Evolutionary conservation across 2,113 vertebrate genomes (phyloP).

Genomic region (Datnioides undecimradiatus): DNA sequence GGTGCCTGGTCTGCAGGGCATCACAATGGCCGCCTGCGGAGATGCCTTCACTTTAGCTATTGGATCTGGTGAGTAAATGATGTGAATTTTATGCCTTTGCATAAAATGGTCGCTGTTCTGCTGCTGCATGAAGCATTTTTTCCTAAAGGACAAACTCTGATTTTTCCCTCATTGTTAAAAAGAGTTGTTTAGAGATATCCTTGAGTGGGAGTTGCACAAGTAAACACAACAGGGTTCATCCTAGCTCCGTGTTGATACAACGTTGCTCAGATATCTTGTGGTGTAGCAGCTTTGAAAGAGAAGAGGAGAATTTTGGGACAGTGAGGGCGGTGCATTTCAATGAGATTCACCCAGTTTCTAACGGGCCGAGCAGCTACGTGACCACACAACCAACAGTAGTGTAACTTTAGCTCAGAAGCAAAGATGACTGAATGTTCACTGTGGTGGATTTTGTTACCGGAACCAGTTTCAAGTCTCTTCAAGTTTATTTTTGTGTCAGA

Average conservation of each 20-base stretch:
- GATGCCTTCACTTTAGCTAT: slow-evolving; percentile 97
- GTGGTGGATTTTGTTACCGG: not conserved
- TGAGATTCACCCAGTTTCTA: slow-evolving; percentile 82
- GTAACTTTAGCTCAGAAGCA: not conserved
- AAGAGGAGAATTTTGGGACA: slow-evolving; percentile 86
- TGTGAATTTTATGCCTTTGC: not conserved
- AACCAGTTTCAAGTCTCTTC: slow-evolving; percentile 10
- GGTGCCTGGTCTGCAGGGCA: slow-evolving; percentile 87
- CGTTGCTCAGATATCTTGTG: slow-evolving; percentile 42
- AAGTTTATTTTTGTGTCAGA: slow-evolving; percentile 14
- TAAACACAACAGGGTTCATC: slow-evolving; percentile 16
- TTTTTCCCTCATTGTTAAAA: slow-evolving; percentile 2
- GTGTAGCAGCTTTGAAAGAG: slow-evolving; percentile 83
- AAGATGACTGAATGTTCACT: not conserved
- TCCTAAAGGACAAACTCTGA: not conserved
- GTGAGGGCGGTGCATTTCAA: slow-evolving; percentile 87
- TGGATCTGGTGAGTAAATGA: slow-evolving; percentile 86
- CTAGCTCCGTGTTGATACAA: slow-evolving; percentile 20
- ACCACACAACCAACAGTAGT: not conserved
- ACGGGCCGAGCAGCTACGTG: not conserved
- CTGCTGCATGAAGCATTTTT: slow-evolving; percentile 4
- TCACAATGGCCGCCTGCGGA: slow-evolving; percentile 92
- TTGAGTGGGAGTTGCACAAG: not conserved
- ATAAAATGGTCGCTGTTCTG: not conserved
- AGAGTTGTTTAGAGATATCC: not conserved